These are phyloP conservation scores for Poeciliopsis paucimaculata DNA, from an alignment of 2,797 vertebrate genomes.

Conservation along the genomic window DNA sequence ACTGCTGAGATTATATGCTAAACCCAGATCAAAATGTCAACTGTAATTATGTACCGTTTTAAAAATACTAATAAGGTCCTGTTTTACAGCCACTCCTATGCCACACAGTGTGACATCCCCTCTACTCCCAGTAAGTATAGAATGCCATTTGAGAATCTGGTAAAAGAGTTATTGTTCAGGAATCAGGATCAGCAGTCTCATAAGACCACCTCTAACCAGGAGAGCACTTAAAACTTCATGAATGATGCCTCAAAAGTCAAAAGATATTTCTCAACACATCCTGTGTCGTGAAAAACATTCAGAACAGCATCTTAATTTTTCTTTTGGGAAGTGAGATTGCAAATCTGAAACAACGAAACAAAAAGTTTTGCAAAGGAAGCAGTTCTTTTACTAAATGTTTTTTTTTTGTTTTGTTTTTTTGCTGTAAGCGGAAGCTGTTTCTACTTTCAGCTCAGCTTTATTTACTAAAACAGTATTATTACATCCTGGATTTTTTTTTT, in stretches of 20 bases:
- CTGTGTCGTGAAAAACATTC: constrained; percentile 36
- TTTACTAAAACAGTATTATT: neutral
- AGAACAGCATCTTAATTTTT: constrained; percentile 18
- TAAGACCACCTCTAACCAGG: constrained; percentile 16
- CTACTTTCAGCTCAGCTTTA: neutral
- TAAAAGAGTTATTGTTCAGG: neutral
- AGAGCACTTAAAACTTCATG: constrained; percentile 36
- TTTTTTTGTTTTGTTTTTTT: neutral
- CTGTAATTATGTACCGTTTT: neutral
- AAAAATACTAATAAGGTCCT: neutral
- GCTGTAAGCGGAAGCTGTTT: neutral
- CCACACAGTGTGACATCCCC: neutral
- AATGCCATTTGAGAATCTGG: neutral
- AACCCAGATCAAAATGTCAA: neutral
- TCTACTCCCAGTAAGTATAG: neutral
- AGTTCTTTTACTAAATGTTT: neutral
- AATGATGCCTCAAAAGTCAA: constrained; percentile 45
- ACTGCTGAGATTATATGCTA: neutral
- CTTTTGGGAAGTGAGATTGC: constrained; percentile 10
- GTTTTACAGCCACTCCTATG: neutral
- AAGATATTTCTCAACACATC: constrained; percentile 47
- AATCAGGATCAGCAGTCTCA: neutral
- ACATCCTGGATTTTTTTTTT: neutral
- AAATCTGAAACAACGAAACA: neutral
- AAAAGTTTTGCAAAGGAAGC: constrained; percentile 7